Evolutionary conservation across 2,113 vertebrate species (phyloP), one percentile per base, ranked within the genome.

Genomic region (Perccottus glenii): DNA sequence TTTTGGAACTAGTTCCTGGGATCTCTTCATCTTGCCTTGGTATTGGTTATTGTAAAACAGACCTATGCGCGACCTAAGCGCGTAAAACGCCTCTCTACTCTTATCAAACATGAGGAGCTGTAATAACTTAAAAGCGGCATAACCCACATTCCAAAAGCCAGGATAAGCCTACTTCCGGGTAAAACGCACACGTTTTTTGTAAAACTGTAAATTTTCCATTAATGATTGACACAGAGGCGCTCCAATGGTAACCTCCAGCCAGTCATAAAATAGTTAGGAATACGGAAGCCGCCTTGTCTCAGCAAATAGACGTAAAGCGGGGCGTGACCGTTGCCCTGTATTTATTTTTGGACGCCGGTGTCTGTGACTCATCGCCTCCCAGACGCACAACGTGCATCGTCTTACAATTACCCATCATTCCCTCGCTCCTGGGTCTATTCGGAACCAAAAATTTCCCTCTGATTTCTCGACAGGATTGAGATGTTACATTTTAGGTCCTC

Each of bases 401-500:
- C 0, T 5, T 0, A 0, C 0, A 0, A 3, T 0, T 0, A 1
- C 1, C 12, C 0, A 10, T 5, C 0, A 8, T 7, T 3, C 35
- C 12, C 10, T 56, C 48, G 8, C 43, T n/a, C 42, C 38, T 27
- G 27, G 65, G 32, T 59, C 19, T 19, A 45, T 67, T 67, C 14
- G 33, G 61, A 78, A 62, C 32, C n/a, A 11, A 60, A 19, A 65
- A 16, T 83, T 79, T 81, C 36, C 67, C 70, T 46, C 35, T 14
- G 51, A 73, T 42, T 64, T 80, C 74, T 69, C 4, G 86, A 88
- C 75, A 70, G 72, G 89, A 88, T 87, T 92, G 91, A 93, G 70
- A 94, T 94, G 93, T 94, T 92, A 81, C 90, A 92, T 35, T 91
- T 92, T 56, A 89, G 90, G 89, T 70, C 66, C 36, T 81, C 91